Percentiles rank a stretch among this genome's conserved stretches.
These are phyloP conservation scores for Neopipo cinnamomea DNA, from an alignment of 2,113 vertebrate species.

Conservation along the genomic window DNA sequence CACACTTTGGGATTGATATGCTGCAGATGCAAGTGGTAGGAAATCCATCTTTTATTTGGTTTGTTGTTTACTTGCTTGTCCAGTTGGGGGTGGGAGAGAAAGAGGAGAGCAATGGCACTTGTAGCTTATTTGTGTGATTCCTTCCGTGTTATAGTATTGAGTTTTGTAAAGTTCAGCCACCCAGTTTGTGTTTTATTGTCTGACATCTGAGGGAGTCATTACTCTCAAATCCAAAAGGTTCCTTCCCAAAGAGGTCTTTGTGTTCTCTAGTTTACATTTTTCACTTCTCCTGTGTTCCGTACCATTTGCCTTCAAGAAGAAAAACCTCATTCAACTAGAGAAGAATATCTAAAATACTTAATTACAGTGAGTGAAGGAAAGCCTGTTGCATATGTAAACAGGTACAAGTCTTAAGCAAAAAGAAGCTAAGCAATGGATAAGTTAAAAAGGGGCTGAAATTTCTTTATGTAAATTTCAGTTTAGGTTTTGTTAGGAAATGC, in stretches of 20 bases:
- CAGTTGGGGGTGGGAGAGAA: background rate
- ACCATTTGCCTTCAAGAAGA: background rate
- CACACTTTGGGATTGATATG: constrained; percentile 98
- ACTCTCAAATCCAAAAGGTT: background rate
- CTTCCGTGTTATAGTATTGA: background rate
- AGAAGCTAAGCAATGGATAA: background rate
- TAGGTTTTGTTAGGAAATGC: background rate
- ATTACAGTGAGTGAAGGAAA: background rate
- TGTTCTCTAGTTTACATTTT: background rate
- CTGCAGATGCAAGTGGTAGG: constrained; percentile 92
- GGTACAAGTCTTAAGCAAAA: background rate
- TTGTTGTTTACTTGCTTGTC: background rate
- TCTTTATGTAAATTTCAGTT: background rate
- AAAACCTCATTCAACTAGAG: background rate
- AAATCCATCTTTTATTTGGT: background rate
- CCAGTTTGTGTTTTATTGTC: background rate
- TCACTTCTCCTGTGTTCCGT: background rate
- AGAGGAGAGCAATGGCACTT: background rate
- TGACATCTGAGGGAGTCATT: background rate
- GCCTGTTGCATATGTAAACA: background rate
- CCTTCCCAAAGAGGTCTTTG: background rate
- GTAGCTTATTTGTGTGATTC: background rate
- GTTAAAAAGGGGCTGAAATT: background rate
- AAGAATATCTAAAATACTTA: background rate
- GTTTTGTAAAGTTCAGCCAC: background rate